phyloP scores from a whole-genome alignment of 2,888 invertebrate genomes.

The Vanessa cardui region DNA sequence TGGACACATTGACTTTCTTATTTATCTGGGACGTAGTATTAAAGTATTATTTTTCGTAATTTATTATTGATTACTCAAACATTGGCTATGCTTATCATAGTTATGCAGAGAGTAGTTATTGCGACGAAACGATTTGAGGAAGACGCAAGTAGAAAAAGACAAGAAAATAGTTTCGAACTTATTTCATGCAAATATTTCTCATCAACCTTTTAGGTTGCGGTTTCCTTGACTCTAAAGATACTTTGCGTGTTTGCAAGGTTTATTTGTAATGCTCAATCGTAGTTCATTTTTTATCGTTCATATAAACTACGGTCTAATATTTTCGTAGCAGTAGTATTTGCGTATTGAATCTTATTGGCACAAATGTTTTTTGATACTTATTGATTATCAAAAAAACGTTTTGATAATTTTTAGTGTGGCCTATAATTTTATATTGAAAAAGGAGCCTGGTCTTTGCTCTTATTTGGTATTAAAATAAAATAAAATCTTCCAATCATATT shows the following conservation, averaged over 20 bases:
- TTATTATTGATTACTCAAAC: conserved; percentile 36
- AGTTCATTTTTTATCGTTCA: conserved; percentile 5
- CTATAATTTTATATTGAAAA: conserved; percentile 17
- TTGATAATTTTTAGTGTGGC: conserved; percentile 16
- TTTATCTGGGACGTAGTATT: not conserved
- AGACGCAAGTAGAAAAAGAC: not conserved
- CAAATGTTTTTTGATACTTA: conserved; percentile 13
- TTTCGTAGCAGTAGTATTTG: conserved; percentile 12
- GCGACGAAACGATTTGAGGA: not conserved
- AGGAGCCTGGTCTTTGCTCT: not conserved
- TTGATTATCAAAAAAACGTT: not conserved
- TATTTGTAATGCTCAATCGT: conserved; percentile 19
- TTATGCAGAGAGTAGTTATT: conserved; percentile 39
- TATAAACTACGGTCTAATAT: conserved; percentile 23
- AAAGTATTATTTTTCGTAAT: not conserved
- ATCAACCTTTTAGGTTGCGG: not conserved
- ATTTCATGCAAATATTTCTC: not conserved
- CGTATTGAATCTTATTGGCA: conserved; percentile 14
- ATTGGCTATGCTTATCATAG: conserved; percentile 49
- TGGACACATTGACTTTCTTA: not conserved
- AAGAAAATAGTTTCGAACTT: not conserved
- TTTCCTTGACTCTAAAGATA: not conserved
- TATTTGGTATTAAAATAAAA: not conserved
- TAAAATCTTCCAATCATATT: not conserved
- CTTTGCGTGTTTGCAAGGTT: conserved; percentile 7